Evolutionary conservation across 2,797 vertebrate genomes (phyloP), one percentile per base, ranked within the genome.

Genomic region (Cirrhinus molitorella): DNA sequence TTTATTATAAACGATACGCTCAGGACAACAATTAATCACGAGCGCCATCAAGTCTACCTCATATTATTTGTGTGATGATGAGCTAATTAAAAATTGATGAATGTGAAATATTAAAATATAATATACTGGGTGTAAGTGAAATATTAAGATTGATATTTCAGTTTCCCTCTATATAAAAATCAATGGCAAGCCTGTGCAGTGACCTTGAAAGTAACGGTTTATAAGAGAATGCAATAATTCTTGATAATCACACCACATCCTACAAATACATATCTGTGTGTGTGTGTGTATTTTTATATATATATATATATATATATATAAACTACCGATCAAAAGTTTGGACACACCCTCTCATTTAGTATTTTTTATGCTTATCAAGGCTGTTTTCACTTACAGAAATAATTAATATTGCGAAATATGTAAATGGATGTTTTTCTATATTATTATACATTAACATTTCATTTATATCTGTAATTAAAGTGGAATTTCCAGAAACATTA

Each of bases 61-160:
- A 83, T 28, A 57, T 65, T 57, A 45, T 76, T 65, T 65, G 80
- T 43, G 40, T 1, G 31, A 75, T 40, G 63, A 66, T n/a, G 80
- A 82, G 70, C 66, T 75, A 11, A 82, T 82, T 82, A 82, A 82
- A 81, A 67, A 75, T 75, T 45, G 43, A 77, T 77, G 40, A 63
- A 61, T 77, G 75, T 77, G 75, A 47, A 77, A 63, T 31, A 77
- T 43, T 77, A 78, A 70, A 77, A 83, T 31, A 57, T 47, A 25
- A 45, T 21, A 47, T n/a, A 76, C 45, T 57, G 16, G 47, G 11
- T 7, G 21, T 37, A 34, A 53, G 55, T 45, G 43, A 66, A 63
- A 19, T 43, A 76, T 40, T 47, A 77, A 19, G 75, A 63, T 21
- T 63, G 75, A 77, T 47, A 21, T 8, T 59, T n/a, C 16, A 17